Base-by-base conservation (phyloP, 2,113 vertebrate species). In the Pan paniscus region DNA sequence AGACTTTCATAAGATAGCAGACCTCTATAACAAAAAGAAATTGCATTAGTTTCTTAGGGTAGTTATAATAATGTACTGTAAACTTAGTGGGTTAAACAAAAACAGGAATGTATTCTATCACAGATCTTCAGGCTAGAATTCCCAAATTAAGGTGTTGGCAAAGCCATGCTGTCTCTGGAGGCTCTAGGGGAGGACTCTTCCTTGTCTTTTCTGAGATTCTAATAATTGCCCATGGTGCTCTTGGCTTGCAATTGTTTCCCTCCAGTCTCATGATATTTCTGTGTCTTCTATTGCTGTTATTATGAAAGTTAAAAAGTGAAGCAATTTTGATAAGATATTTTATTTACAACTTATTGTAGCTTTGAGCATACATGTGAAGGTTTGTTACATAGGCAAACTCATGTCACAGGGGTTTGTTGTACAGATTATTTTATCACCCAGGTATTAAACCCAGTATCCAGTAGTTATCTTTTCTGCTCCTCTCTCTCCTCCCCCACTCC, bases 141-240 rank as follows among this genome's bases (percentile, higher is more conserved):
- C 6, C 64, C 88, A 67, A 43, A 38, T 67, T 17, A 85, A 89
- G 17, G 40, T 50, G 25, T 17, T 59, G 55, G 5, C 23, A 50
- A 73, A 8, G 25, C 0, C 0, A 0, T 32, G 10, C 14, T 57
- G 1, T 68, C n/a, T 48, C 40, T 43, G 38, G 30, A 59, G 52
- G 12, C 38, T 61, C 38, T 30, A 14, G 5, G 7, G 40, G 35
- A 43, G 11, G 35, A 10, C 18, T 10, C 38, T 57, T 35, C 16
- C 64, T 50, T 20, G 1, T 35, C 38, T 59, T 18, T 61, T 40
- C 61, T 18, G 30, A 40, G 70, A 3, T 50, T n/a, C 48, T 52
- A 35, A 38, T 30, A 67, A 30, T 50, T 67, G 35, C 16, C 13
- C 75, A 43, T 6, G 18, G 3, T 8, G 9, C 30, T 38, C 27